Percentiles rank a stretch among this genome's conserved stretches.
These are phyloP conservation scores for Brachypodius melanocephalos DNA, from an alignment of 2,113 vertebrate species.

Conservation along the genomic window DNA sequence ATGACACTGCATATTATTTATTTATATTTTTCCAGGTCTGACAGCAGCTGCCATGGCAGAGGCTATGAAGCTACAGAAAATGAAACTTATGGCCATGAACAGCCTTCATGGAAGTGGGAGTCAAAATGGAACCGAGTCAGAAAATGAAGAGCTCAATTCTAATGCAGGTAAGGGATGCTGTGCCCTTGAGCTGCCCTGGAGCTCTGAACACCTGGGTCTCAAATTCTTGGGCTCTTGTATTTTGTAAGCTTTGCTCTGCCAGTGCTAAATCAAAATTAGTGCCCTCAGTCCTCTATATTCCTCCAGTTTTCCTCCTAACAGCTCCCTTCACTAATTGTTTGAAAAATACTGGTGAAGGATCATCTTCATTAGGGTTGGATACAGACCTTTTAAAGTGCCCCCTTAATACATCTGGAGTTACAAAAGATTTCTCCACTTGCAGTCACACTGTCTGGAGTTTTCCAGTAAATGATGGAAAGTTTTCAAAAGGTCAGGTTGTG, in stretches of 20 bases:
- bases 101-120: slow-evolving; percentile 82
- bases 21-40: slow-evolving; percentile 75
- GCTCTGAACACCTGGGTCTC: background rate
- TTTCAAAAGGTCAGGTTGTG: background rate
- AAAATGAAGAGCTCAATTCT: slow-evolving; percentile 84
- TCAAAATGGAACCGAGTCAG: slow-evolving; percentile 83
- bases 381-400: background rate
- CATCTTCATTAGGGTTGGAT: background rate
- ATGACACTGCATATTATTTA: background rate
- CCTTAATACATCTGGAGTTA: background rate
- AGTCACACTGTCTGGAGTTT: background rate
- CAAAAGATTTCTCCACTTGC: background rate
- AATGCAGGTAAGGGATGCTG: slow-evolving; percentile 75
- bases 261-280: background rate
- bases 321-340: background rate
- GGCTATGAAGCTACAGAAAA: slow-evolving; percentile 90
- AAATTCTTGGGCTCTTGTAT: background rate
- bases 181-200: background rate
- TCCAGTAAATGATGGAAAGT: background rate
- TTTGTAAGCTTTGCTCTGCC: background rate
- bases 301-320: background rate
- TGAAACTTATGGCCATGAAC: slow-evolving; percentile 89
- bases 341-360: background rate
- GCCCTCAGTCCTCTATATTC: background rate
- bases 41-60: slow-evolving; percentile 90